phyloP scores from a whole-genome alignment of 2,888 invertebrate genomes.

The Ectemnius lituratus region DNA sequence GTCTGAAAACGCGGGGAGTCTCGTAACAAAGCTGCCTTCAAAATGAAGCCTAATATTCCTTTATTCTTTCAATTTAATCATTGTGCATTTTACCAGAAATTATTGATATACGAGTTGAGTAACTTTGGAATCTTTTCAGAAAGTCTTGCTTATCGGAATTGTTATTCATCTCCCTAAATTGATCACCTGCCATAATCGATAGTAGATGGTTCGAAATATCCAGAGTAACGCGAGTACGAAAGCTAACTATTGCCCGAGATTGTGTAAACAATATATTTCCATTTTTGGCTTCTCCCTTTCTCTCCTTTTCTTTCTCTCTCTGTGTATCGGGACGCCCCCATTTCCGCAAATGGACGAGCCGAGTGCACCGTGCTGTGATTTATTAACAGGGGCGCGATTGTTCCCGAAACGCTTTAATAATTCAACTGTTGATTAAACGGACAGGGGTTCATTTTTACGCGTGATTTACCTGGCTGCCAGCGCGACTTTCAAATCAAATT shows the following conservation, averaged over 20 bases:
- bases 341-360: conserved; percentile 49
- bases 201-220: neutral
- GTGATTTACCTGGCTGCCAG: conserved; percentile 64
- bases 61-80: neutral
- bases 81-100: neutral
- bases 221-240: conserved; percentile 1
- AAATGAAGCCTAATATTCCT: conserved; percentile 4
- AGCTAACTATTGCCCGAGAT: conserved; percentile 32
- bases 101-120: neutral
- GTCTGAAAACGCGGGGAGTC: conserved; percentile 14
- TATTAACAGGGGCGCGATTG: conserved; percentile 73
- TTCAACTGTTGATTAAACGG: conserved; percentile 75
- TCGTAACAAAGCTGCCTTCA: neutral
- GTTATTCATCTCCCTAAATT: too few relatives aligned
- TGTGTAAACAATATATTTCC: conserved; percentile 36
- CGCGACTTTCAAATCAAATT: conserved; percentile 33
- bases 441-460: conserved; percentile 71
- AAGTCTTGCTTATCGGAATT: too few relatives aligned
- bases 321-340: conserved; percentile 26
- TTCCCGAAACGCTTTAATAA: conserved; percentile 74
- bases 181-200: too few relatives aligned
- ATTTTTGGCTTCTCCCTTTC: conserved; percentile 27
- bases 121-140: neutral
- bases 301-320: conserved; percentile 25
- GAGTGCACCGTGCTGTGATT: conserved; percentile 67